Percentiles rank a stretch among this genome's conserved stretches.
phyloP scores from a whole-genome alignment of 2,113 vertebrate genomes.

The Oxygymnocypris stewartii region DNA sequence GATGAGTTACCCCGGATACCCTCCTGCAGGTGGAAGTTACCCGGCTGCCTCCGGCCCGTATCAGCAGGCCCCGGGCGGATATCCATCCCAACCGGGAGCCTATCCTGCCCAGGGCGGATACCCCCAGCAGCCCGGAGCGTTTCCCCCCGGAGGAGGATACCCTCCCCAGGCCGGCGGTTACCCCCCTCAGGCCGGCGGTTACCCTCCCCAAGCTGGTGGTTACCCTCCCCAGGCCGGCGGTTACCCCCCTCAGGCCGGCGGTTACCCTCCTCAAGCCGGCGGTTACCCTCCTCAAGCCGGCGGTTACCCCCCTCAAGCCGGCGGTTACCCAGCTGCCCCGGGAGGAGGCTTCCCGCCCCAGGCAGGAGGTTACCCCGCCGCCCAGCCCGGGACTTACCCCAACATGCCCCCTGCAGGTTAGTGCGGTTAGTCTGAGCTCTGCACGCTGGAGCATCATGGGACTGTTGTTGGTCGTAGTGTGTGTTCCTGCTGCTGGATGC shows the following conservation, averaged over 20 bases:
- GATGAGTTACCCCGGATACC: slow-evolving; percentile 95
- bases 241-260: slow-evolving; percentile 72
- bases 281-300: slow-evolving; percentile 54
- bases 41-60: slow-evolving; percentile 71
- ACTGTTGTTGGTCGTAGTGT: too few relatives aligned
- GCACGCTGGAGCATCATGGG: not conserved
- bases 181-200: slow-evolving; percentile 46
- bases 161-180: slow-evolving; percentile 53
- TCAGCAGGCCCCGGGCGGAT: slow-evolving; percentile 67
- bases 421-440: not conserved
- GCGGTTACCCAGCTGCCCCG: slow-evolving; percentile 55
- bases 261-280: slow-evolving; percentile 67
- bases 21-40: slow-evolving; percentile 73
- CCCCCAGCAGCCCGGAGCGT: slow-evolving; percentile 50
- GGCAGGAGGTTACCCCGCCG: slow-evolving; percentile 71
- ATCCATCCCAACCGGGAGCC: slow-evolving; percentile 58
- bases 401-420: slow-evolving; percentile 71
- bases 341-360: slow-evolving; percentile 51
- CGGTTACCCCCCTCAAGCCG: slow-evolving; percentile 50
- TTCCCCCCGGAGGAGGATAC: slow-evolving; percentile 53
- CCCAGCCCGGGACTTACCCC: slow-evolving; percentile 48
- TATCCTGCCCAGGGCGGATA: slow-evolving; percentile 53
- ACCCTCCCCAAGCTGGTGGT: slow-evolving; percentile 45
- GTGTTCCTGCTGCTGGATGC: not conserved
- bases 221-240: slow-evolving; percentile 63